Conservation (phyloP, 35 echinoderm and acorn worm genomes). For the Apostichopus californicus region DNA sequence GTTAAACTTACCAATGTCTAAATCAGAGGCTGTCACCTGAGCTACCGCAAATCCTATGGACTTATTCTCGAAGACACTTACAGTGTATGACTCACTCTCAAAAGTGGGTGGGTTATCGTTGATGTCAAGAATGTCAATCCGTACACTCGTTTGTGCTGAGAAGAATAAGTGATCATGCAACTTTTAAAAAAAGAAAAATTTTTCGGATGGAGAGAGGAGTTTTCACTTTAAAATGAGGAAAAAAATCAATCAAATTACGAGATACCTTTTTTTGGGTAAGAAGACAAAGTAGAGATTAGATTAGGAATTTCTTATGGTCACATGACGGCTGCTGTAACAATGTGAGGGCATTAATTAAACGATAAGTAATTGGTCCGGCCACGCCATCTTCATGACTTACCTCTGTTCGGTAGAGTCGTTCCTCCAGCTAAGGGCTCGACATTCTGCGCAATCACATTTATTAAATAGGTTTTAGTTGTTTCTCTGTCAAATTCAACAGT, state of each 20-base stretch:
- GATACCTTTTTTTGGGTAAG: no score
- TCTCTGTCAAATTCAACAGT: slow-evolving; percentile 75
- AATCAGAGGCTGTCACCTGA: slow-evolving; percentile 77
- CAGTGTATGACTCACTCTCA: slow-evolving; percentile 19
- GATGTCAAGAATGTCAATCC: slow-evolving; percentile 77
- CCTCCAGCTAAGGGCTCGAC: slow-evolving; percentile 22
- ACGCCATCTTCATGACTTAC: background rate
- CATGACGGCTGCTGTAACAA: no score
- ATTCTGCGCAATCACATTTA: slow-evolving; percentile 44
- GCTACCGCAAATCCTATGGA: slow-evolving; percentile 54
- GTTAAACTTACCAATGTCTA: slow-evolving; percentile 67
- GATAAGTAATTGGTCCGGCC: background rate
- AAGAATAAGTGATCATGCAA: background rate
- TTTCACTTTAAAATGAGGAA: no score
- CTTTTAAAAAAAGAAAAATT: background rate
- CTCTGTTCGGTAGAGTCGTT: slow-evolving; percentile 16
- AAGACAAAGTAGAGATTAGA: background rate
- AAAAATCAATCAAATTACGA: no score
- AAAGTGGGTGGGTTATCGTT: slow-evolving; percentile 92
- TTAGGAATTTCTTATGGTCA: no score
- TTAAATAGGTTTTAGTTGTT: slow-evolving; percentile 20
- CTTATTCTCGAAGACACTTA: slow-evolving; percentile 53
- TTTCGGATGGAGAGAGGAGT: background rate
- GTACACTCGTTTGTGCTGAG: slow-evolving; percentile 40
- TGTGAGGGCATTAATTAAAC: no score